Percentiles rank a stretch among this genome's conserved stretches.
Evolutionary conservation across 1,140 invertebrate species (phyloP).

Genomic region (Neodiprion pinetum): DNA sequence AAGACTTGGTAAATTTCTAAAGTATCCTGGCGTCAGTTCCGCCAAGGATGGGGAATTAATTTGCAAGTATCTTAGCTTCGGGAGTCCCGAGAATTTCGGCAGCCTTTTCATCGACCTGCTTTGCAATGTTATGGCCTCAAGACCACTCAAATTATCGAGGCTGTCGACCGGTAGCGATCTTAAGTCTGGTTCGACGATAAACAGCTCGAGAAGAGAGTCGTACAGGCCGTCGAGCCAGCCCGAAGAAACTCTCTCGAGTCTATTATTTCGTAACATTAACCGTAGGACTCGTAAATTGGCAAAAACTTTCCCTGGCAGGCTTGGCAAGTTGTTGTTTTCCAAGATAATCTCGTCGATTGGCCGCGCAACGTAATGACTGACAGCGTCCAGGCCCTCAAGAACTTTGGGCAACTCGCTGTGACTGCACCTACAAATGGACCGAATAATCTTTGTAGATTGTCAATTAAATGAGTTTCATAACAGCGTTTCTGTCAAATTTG

Average conservation of each 20-base stretch:
- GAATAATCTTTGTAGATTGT: neutral
- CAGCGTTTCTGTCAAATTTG: neutral
- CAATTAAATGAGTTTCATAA: slow-evolving; percentile 10
- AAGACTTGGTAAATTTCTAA: slow-evolving; percentile 74
- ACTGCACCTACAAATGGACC: slow-evolving; percentile 73
- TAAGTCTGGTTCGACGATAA: slow-evolving; percentile 82
- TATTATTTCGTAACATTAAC: slow-evolving; percentile 83
- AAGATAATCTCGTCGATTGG: slow-evolving; percentile 85
- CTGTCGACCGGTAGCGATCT: slow-evolving; percentile 79
- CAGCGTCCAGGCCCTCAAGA: slow-evolving; percentile 73
- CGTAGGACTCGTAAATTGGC: slow-evolving; percentile 76
- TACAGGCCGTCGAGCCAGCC: slow-evolving; percentile 82
- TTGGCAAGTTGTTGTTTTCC: slow-evolving; percentile 84
- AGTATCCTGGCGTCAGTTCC: slow-evolving; percentile 75
- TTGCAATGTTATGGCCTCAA: slow-evolving; percentile 84
- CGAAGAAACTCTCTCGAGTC: slow-evolving; percentile 79
- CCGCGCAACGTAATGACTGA: slow-evolving; percentile 71
- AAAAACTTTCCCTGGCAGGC: slow-evolving; percentile 80
- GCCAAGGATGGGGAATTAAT: slow-evolving; percentile 73
- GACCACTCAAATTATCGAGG: slow-evolving; percentile 73
- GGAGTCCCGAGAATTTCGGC: slow-evolving; percentile 71
- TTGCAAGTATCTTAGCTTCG: slow-evolving; percentile 67
- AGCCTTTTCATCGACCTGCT: slow-evolving; percentile 75
- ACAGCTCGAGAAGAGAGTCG: slow-evolving; percentile 79
- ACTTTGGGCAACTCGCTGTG: slow-evolving; percentile 82